Evolutionary conservation across 2,113 vertebrate genomes (phyloP).

Genomic region (Microtus ochrogaster): DNA sequence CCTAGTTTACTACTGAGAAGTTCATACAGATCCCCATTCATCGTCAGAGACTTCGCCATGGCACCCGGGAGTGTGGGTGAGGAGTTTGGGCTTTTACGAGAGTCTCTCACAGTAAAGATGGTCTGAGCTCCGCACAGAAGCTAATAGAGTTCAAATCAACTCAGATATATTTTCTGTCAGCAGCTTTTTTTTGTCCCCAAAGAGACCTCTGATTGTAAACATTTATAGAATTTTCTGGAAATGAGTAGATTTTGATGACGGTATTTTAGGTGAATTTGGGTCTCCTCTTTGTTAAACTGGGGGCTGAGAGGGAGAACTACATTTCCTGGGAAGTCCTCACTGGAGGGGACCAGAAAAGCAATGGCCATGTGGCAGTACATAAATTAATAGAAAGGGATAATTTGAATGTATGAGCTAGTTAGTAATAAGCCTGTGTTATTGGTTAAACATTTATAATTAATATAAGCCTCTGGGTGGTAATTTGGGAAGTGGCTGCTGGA

Average conservation of each 20-base stretch:
- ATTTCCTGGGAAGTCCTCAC: background rate
- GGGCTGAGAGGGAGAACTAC: background rate
- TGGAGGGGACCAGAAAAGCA: background rate
- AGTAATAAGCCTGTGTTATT: no score
- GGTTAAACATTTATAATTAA: no score
- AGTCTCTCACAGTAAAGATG: slow-evolving; percentile 24
- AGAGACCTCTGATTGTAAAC: slow-evolving; percentile 53
- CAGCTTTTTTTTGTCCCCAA: background rate
- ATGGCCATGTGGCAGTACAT: no score
- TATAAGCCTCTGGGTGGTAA: no score
- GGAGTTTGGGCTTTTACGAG: background rate
- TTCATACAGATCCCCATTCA: background rate
- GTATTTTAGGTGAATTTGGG: background rate
- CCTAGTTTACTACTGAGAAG: background rate
- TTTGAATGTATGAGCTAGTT: no score
- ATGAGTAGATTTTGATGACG: slow-evolving; percentile 14
- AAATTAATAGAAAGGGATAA: no score
- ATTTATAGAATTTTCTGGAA: slow-evolving; percentile 59
- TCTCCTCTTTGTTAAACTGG: background rate
- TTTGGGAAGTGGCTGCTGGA: no score
- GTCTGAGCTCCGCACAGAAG: slow-evolving; percentile 19
- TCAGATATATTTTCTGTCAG: slow-evolving; percentile 11
- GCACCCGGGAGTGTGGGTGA: background rate
- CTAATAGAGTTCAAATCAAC: slow-evolving; percentile 49
- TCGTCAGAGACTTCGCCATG: background rate